A percentile compares a stretch with the other conserved stretches of the same genome.
These are phyloP conservation scores for Catostylus mosaicus DNA, from an alignment of 30 jellyfish, hydroid and myxozoan genomes.

Conservation along the genomic window DNA sequence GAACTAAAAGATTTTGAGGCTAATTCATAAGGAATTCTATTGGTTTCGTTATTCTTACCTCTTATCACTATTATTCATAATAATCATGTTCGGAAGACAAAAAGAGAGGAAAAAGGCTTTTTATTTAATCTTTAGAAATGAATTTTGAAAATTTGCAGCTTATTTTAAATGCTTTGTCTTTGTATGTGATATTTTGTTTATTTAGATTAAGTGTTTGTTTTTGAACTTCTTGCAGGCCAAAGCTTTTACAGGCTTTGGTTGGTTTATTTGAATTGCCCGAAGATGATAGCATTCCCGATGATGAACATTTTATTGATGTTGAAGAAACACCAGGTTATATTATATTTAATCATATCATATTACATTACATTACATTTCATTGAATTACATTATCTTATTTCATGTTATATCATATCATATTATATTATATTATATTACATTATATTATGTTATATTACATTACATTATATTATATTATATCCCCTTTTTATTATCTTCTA, in stretches of 20 bases:
- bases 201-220: not conserved
- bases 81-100: too few relatives aligned
- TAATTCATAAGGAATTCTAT: too few relatives aligned
- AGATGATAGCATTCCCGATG: constrained; percentile 92
- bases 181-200: not conserved
- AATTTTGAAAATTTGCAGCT: not conserved
- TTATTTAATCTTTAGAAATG: not conserved
- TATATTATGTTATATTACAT: not conserved
- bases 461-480: not conserved
- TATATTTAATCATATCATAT: not conserved
- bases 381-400: not conserved
- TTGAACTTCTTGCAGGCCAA: constrained; percentile 57
- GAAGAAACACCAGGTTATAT: constrained; percentile 96
- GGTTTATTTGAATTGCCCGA: constrained; percentile 96
- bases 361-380: too few relatives aligned
- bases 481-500: not conserved
- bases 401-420: not conserved
- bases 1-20: too few relatives aligned
- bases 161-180: not conserved
- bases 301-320: constrained; percentile 94
- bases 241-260: constrained; percentile 81
- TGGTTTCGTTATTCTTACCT: too few relatives aligned
- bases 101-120: too few relatives aligned
- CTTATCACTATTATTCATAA: too few relatives aligned
- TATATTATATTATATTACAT: too few relatives aligned